Evolutionary conservation across 2,113 vertebrate species (phyloP).

Genomic region (Mustela lutreola): DNA sequence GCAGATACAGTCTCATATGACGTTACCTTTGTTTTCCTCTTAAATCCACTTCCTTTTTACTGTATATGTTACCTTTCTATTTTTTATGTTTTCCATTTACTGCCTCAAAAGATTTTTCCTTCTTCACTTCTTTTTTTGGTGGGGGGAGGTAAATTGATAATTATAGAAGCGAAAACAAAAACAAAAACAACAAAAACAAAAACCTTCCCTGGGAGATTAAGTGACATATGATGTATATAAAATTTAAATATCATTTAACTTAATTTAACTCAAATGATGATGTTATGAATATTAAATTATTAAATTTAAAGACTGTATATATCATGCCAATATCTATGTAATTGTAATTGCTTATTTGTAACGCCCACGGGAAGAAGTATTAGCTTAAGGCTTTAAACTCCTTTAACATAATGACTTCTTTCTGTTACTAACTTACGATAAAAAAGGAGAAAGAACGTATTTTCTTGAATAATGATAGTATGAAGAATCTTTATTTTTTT

Average conservation of each 20-base stretch:
- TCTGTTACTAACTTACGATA: not conserved
- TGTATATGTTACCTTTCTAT: not conserved
- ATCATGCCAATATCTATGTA: not conserved
- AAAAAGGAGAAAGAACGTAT: not conserved
- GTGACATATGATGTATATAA: not conserved
- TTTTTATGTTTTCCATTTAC: not conserved
- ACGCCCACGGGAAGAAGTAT: not conserved
- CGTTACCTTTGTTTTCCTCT: not conserved
- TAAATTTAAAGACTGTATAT: not conserved
- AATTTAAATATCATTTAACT: not conserved
- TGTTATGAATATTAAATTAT: not conserved
- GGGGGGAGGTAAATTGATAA: not conserved
- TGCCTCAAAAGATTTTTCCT: not conserved
- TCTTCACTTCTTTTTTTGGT: not conserved
- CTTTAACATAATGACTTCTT: not conserved
- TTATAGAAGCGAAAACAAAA: not conserved
- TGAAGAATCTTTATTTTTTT: not conserved
- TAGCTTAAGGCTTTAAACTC: not conserved
- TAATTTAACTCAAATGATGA: not conserved
- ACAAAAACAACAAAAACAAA: not conserved
- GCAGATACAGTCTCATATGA: not conserved
- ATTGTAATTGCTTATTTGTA: not conserved
- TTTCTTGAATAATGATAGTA: not conserved
- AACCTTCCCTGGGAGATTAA: not conserved
- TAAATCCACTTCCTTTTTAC: not conserved